Base-by-base conservation (phyloP, 2,888 invertebrate species). In the Temnothorax rugatulus region DNA sequence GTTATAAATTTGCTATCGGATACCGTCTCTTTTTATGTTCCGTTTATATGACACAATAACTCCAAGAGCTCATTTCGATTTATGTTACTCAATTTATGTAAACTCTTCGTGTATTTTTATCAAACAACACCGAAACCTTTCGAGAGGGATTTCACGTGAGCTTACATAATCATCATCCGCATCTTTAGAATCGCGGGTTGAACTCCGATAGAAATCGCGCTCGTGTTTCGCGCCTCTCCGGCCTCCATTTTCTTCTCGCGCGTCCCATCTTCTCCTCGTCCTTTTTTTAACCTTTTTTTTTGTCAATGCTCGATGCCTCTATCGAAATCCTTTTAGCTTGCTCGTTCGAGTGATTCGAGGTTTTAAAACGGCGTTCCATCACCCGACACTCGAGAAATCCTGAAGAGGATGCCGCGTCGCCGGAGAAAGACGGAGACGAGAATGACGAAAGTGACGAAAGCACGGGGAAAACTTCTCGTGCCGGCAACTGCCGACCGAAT, bases 301-400 rank as follows among this genome's bases (percentile, higher is more conserved):
- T 68, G 59, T 41, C 86, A 47, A 68, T 47, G 68, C 82, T 69
- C 84, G 83, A 84, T 85, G 88, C 86, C 86, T 88, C 90, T 90
- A 90, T 90, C 90, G 90, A 90, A 88, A 90, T 90, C 90, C 90
- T 90, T 90, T 90, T 90, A 90, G 90, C 90, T 87, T 85, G 79
- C 84, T 74, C 83, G 87, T 90, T 90, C 88, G 90, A 90, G 88
- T 86, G 90, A 90, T 87, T 90, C 90, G 79, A 84, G 88, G 87
- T 90, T 90, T 90, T 90, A 90, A 90, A 88, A 71, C 84, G 66
- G 82, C 85, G 83, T 90, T 90, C 90, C 90, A 90, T 90, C 90
- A 90, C 84, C 88, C 87, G 81, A 88, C 90, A 90, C 90, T 90
- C 85, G 84, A 88, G 68, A 57, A 69, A 71, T 61, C 59, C 71